phyloP scores from a whole-genome alignment of 2,888 invertebrate genomes.

The Melanotus villosus region DNA sequence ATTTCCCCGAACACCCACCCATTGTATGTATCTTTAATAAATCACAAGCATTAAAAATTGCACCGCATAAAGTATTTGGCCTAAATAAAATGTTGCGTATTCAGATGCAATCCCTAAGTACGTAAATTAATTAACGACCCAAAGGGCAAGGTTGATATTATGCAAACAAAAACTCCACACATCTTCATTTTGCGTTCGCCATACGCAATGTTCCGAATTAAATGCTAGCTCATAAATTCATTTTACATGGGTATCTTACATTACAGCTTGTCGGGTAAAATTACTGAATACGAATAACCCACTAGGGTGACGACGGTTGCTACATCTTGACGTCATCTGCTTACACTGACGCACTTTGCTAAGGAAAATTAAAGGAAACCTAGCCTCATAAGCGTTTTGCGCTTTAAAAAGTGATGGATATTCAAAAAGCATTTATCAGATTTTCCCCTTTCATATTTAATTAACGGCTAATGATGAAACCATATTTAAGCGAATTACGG shows the following conservation, averaged over 20 bases:
- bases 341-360: constrained; percentile 7
- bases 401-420: too few relatives aligned
- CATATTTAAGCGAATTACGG: too few relatives aligned
- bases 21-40: too few relatives aligned
- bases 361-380: constrained; percentile 1
- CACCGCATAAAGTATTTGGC: neutral
- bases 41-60: neutral
- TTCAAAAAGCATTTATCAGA: neutral
- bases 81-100: neutral
- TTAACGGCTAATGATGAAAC: too few relatives aligned
- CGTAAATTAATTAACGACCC: constrained; percentile 1
- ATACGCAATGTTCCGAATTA: constrained; percentile 15
- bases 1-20: too few relatives aligned
- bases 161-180: constrained; percentile 23
- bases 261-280: constrained; percentile 22
- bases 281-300: constrained; percentile 25
- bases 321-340: constrained; percentile 24
- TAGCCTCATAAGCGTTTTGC: too few relatives aligned
- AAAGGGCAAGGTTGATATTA: neutral
- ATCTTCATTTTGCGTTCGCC: neutral
- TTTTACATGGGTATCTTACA: constrained; percentile 19
- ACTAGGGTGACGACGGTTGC: constrained; percentile 21
- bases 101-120: neutral
- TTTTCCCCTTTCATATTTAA: too few relatives aligned
- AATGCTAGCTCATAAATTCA: constrained; percentile 11